Percentiles rank a stretch among this genome's conserved stretches.
phyloP scores from a whole-genome alignment of 1,140 invertebrate genomes.

The Euborellia annulipes region DNA sequence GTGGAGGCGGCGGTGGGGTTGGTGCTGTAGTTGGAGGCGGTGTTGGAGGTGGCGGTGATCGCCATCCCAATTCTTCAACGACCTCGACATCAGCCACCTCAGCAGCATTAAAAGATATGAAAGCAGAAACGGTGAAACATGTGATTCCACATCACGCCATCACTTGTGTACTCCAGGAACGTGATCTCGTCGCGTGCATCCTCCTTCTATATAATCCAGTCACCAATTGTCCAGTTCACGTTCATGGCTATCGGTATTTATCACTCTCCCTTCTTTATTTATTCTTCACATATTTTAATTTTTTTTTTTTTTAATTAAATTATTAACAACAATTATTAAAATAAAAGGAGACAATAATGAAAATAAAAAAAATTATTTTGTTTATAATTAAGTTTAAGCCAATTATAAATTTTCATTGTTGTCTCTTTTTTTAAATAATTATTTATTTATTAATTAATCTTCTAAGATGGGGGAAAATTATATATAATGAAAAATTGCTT shows the following conservation, averaged over 20 bases:
- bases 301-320: too few species aligned
- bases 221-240: constrained; percentile 74
- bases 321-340: too few species aligned
- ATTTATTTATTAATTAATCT: too few species aligned
- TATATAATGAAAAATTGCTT: too few species aligned
- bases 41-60: constrained; percentile 21
- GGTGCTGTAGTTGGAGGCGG: constrained; percentile 17
- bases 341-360: too few species aligned
- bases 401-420: too few species aligned
- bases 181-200: constrained; percentile 82
- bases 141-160: constrained; percentile 88
- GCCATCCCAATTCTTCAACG: constrained; percentile 12
- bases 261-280: too few species aligned
- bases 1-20: constrained; percentile 22
- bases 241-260: constrained; percentile 69
- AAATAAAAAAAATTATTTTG: too few species aligned
- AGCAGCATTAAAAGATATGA: constrained; percentile 32
- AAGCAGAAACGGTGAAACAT: constrained; percentile 65
- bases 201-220: constrained; percentile 80
- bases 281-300: too few species aligned
- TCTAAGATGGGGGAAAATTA: too few species aligned
- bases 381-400: too few species aligned
- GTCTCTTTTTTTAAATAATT: too few species aligned
- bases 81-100: constrained; percentile 8
- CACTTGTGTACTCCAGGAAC: constrained; percentile 70